Base-by-base conservation (phyloP, 2,113 vertebrate species). In the Colinus virginianus region DNA sequence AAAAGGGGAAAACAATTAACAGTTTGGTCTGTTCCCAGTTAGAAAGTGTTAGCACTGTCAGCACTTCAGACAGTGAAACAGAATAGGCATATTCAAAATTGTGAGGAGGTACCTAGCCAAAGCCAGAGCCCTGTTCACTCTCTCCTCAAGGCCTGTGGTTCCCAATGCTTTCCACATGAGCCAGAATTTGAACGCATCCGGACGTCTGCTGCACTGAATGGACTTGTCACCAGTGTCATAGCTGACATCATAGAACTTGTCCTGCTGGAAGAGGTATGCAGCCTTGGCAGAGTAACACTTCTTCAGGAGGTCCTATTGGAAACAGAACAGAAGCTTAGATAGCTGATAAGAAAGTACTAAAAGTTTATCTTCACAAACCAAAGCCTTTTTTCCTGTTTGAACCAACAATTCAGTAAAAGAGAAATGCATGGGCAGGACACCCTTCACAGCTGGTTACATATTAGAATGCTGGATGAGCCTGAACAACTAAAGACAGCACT, bases 161-260 rank as follows among this genome's bases (percentile, higher is more conserved):
- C 98, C 98, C 93, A 98, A 7, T 3, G 98, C 98, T 87, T 99
- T 99, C 98, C 98, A 98, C 90, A 97, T 98, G 94, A 98, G 97
- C 98, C 98, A 99, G 97, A 98, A 97, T 26, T 98, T 98, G 96
- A 99, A 98, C 0, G 98, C 98, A 14, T 98, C 98, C 0, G 98
- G 97, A 69, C 98, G 98, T 58, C 98, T 97, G 97, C 98, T 98
- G 90, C 98, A 99, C 59, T 98, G 98, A 68, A 98, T 97, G 11
- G 98, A 98, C 79, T 98, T 98, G 97, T 99, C 98, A 18, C 98
- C 98, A 0, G 98, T 98, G 96, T 99, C 98, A 0, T 98, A 98
- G 96, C 97, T 98, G 87, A 98, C 96, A 3, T 98, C 98, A 2
- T 99, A 99, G 97, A 99, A 98, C 84, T 98, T 98, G 96, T 99